Base-by-base conservation (phyloP, 2,888 invertebrate species). In the Ectemnius cavifrons region DNA sequence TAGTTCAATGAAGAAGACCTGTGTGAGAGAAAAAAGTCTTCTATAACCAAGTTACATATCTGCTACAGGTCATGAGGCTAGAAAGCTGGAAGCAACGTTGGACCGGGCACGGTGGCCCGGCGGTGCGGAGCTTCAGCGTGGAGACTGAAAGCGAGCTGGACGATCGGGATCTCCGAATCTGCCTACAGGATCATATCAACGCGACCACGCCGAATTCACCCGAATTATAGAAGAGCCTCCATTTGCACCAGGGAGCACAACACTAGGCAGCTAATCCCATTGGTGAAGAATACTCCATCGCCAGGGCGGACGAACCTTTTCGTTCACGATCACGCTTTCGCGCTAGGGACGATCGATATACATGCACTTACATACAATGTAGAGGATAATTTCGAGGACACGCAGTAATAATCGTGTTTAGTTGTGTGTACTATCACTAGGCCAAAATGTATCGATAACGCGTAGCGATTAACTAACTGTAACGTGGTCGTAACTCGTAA, bases 1-100 rank as follows among this genome's bases (percentile, higher is more conserved):
- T 52, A 52, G 37, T 37, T 52, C 4, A 14, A 52, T 6, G 14
- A 52, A 52, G 52, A 14, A 14, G 52, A 13, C 16, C 6, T 5
- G 2, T 6, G 3, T 2, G 59, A 6, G 6, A 11, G 46, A 16
- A 16, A 28, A 2, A 20, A 37, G 37, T 37, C 0, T 66, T 23
- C 45, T 46, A 45, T 23, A 63, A n/a, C 47, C 59, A 20, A 6
- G 1, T 62, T 14, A 8, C 37, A 16, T 69, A 49, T 82, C 13
- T 82, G 78, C 75, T 78, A 4, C 91, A 95, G 95, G 94, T 95
- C 93, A 93, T 95, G 94, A 94, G 95, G 91, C 91, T 95, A 91
- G 95, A 95, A 88, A 93, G 93, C 75, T 94, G 94, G 93, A 93
- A 91, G 79, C 87, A 91, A 75, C 89, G 89, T 23, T 88, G 90